Evolutionary conservation across 2,888 invertebrate species (phyloP).

Genomic region (Apotomis capreana): DNA sequence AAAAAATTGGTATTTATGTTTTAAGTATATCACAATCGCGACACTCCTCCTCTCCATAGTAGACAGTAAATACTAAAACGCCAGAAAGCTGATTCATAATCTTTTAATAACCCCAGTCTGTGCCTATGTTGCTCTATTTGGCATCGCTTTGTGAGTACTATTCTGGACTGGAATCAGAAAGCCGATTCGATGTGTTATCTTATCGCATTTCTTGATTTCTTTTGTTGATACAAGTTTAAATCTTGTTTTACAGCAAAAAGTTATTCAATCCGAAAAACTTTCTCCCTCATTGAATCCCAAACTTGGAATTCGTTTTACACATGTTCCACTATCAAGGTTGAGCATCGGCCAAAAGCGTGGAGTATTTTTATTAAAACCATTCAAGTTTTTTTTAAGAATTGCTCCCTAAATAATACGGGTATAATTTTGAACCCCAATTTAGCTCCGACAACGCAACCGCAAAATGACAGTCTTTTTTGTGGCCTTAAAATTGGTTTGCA

Average conservation of each 20-base stretch:
- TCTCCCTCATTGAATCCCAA: slow-evolving; percentile 57
- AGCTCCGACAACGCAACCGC: slow-evolving; percentile 18
- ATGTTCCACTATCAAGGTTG: slow-evolving; percentile 31
- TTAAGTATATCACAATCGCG: neutral
- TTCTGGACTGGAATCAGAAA: slow-evolving; percentile 32
- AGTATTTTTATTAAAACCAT: slow-evolving; percentile 17
- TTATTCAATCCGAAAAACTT: slow-evolving; percentile 51
- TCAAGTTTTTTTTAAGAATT: slow-evolving; percentile 2
- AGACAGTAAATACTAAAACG: slow-evolving; percentile 2
- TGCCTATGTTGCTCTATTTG: slow-evolving; percentile 38
- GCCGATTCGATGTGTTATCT: slow-evolving; percentile 33
- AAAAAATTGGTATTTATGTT: no score
- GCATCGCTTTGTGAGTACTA: slow-evolving; percentile 24
- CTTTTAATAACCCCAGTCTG: slow-evolving; percentile 31
- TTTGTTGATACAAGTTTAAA: slow-evolving; percentile 39
- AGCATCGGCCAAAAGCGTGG: neutral
- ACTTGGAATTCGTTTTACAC: slow-evolving; percentile 42
- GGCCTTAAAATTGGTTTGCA: slow-evolving; percentile 11
- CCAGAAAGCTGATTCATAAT: neutral
- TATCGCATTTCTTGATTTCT: slow-evolving; percentile 31
- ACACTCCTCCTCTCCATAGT: neutral
- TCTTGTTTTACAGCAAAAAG: slow-evolving; percentile 39
- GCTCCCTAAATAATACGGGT: slow-evolving; percentile 1
- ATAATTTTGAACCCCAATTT: slow-evolving; percentile 22
- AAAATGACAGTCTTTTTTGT: slow-evolving; percentile 28